Percentiles rank a stretch among this genome's conserved stretches.
Conservation (phyloP, 2,113 vertebrate genomes). For the Aleadryas rufinucha region DNA sequence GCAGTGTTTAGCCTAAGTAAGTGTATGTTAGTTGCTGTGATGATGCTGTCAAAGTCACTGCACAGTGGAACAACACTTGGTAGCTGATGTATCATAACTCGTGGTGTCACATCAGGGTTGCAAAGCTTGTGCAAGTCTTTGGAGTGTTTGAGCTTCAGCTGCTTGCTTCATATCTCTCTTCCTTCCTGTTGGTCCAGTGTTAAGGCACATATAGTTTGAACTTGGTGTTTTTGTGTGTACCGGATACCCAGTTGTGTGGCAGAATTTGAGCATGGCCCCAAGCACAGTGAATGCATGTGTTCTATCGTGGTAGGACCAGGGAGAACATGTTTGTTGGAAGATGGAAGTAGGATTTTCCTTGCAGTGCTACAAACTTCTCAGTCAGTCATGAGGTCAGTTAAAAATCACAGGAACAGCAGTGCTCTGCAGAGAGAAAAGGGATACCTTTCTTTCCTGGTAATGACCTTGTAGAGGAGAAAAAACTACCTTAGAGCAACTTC, state of each 20-base stretch:
- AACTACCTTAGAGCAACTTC: neutral
- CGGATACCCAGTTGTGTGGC: neutral
- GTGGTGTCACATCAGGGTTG: neutral
- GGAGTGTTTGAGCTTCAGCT: neutral
- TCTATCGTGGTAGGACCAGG: neutral
- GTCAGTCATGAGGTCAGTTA: neutral
- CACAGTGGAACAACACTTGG: neutral
- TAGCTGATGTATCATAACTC: neutral
- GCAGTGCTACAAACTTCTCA: neutral
- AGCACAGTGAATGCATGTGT: fast-evolving
- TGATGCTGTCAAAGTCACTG: neutral
- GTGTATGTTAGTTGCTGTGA: neutral
- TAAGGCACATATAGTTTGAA: neutral
- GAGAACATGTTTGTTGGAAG: neutral
- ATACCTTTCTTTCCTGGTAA: neutral
- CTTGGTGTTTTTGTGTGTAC: neutral
- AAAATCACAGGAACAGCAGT: neutral
- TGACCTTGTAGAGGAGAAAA: neutral
- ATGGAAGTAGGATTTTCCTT: neutral
- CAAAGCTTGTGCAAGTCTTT: neutral
- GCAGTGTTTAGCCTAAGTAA: neutral
- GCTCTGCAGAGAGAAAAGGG: neutral
- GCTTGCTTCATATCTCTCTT: neutral
- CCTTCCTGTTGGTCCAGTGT: neutral
- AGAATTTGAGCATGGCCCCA: neutral